These are phyloP conservation scores for Orthonychiurus folsomi DNA, from an alignment of 2,888 invertebrate species.

Conservation along the genomic window DNA sequence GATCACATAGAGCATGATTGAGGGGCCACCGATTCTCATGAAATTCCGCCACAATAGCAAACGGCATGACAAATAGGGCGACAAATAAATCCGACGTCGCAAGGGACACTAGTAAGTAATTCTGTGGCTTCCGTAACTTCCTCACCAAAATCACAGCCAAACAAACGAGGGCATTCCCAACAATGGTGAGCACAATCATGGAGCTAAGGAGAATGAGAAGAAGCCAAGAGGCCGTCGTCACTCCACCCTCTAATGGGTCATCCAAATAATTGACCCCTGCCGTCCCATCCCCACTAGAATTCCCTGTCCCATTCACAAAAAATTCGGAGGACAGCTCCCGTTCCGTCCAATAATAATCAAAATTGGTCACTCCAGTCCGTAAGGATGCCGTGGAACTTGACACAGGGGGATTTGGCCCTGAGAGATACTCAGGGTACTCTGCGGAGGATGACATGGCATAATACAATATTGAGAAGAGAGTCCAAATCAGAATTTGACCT, in stretches of 20 bases:
- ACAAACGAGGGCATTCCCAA: conserved; percentile 87
- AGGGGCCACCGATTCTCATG: conserved; percentile 31
- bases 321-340: not conserved
- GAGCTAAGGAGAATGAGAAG: conserved; percentile 41
- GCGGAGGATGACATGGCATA: not conserved
- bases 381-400: not conserved
- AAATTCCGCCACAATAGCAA: conserved; percentile 49
- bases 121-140: conserved; percentile 78
- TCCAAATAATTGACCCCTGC: not conserved
- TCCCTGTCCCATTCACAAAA: not conserved
- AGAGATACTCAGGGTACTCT: not conserved
- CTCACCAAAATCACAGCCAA: conserved; percentile 76
- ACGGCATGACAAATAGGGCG: conserved; percentile 91
- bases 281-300: not conserved
- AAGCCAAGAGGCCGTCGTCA: conserved; percentile 3
- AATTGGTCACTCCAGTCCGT: not conserved
- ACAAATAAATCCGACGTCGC: conserved; percentile 95
- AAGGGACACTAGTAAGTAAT: conserved; percentile 83
- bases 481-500: no score
- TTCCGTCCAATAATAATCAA: not conserved
- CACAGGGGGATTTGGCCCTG: not conserved
- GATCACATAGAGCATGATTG: conserved; percentile 67
- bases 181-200: conserved; percentile 62
- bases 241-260: not conserved
- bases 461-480: not conserved